Conservation (phyloP, 2,113 vertebrate species). For the Urocolius indicus region DNA sequence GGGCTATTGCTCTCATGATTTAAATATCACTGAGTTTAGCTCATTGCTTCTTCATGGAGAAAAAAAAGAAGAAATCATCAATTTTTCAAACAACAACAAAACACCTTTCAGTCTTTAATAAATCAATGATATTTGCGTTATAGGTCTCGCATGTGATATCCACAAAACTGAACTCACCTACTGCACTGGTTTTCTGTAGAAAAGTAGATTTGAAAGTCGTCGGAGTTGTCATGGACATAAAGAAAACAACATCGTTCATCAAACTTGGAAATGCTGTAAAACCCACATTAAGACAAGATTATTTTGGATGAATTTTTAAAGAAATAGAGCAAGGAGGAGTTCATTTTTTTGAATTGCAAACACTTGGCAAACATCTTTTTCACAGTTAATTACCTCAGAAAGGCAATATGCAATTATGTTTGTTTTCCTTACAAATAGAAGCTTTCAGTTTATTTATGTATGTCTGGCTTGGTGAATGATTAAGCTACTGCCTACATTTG, state of each 20-base stretch:
- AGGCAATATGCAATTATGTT: not conserved
- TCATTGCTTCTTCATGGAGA: not conserved
- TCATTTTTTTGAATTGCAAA: accelerated
- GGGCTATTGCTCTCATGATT: not conserved
- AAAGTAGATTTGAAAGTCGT: slow-evolving; percentile 98
- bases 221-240: slow-evolving; percentile 92
- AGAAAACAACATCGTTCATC: slow-evolving; percentile 97
- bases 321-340: not conserved
- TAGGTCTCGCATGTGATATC: not conserved
- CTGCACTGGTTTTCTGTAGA: slow-evolving; percentile 91
- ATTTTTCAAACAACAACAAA: not conserved
- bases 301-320: not conserved
- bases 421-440: not conserved
- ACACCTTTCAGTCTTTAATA: not conserved
- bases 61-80: not conserved
- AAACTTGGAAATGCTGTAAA: slow-evolving; percentile 91
- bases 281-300: slow-evolving; percentile 30
- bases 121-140: not conserved
- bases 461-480: not conserved
- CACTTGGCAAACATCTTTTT: not conserved
- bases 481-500: not conserved
- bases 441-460: not conserved
- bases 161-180: slow-evolving; percentile 81
- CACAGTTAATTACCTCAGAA: not conserved
- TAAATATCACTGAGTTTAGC: not conserved